Evolutionary conservation across 2,888 invertebrate species (phyloP), one percentile per base, ranked within the genome.

Genomic region (Atethmia centrago): DNA sequence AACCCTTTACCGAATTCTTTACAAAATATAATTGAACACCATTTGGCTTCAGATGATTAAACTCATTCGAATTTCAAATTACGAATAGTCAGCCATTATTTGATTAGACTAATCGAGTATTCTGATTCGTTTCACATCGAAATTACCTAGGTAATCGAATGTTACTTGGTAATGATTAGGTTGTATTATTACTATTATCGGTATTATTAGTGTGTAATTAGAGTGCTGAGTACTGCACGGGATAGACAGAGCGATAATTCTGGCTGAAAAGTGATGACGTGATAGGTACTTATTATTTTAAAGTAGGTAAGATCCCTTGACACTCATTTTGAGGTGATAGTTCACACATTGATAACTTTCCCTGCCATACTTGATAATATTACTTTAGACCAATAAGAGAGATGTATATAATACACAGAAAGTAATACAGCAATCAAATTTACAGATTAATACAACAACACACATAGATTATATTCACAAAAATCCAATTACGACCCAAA

Each of bases 31-130:
- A 87, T 87, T 73, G 80, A 79, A 73, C 78, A 69, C 74, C 87
- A 87, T 85, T 87, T 85, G 87, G 80, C 79, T 83, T 78, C 83
- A 84, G 81, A 85, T 87, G 66, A 83, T 82, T 77, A 77, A 85
- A 74, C 69, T 83, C 85, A 87, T 89, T 89, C 90, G 87, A 88
- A 88, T 90, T 92, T 91, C 89, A 87, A 93, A 92, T 92, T 90
- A 91, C 86, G 88, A 88, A 87, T 71, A 85, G 77, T 65, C 66
- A 61, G 71, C 85, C 71, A 80, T 85, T 85, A 86, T 86, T 73
- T 84, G 87, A 85, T 85, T 87, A 88, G 83, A 79, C 55, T 86
- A 85, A 87, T 84, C 82, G 82, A 77, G 64, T 84, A 82, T 74
- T 84, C 78, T 77, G 66, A 83, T 76, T 79, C 82, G 71, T 86